Base-by-base conservation (phyloP, 37 sponge, comb jelly and placozoan genomes). In the Diacarnus erythraeanus region DNA sequence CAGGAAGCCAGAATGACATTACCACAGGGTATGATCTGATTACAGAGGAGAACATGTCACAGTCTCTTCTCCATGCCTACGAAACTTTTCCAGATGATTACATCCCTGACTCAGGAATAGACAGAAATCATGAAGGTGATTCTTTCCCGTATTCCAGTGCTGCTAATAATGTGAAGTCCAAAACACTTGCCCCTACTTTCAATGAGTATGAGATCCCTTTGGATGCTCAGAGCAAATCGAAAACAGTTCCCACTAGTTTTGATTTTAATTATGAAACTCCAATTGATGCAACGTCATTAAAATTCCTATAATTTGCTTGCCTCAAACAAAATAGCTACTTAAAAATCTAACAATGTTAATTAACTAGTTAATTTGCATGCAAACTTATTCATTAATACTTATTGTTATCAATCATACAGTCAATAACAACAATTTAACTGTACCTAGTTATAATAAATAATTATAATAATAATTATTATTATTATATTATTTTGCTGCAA, bases 141-240 rank as follows among this genome's bases (percentile, higher is more conserved):
- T 47, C 51, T 47, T 47, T 47, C 51, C 51, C 51, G 12, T 12
- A 15, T 15, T 6, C 51, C 12, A 12, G 10, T 47, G 51, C 10
- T 47, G 10, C 6, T 15, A 47, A 47, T 47, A 12, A 12, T 6
- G 6, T 12, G 6, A 6, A n/a, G 18, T 6, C 64, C 31, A n/a
- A 29, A 29, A 63, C 64, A n/a, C 8, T 63, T 5, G 26, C 20
- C 18, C 8, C 64, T 23, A 9, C 64, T 8, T 29, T 39, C 18
- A 36, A 39, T 4, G 69, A 69, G 38, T 74, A 74, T 35, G 74
- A 74, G 35, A 26, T 12, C 2, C 74, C 74, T 3, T 17, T 74
- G 10, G 74, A 74, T 54, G 74, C 74, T 25, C 38, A 71, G 71
- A 39, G 1, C 20, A 71, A 71, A 57, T 43, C 74, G 33, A 74